Evolutionary conservation across 2,113 vertebrate species (phyloP).

Genomic region (Ancistrus triradiatus): DNA sequence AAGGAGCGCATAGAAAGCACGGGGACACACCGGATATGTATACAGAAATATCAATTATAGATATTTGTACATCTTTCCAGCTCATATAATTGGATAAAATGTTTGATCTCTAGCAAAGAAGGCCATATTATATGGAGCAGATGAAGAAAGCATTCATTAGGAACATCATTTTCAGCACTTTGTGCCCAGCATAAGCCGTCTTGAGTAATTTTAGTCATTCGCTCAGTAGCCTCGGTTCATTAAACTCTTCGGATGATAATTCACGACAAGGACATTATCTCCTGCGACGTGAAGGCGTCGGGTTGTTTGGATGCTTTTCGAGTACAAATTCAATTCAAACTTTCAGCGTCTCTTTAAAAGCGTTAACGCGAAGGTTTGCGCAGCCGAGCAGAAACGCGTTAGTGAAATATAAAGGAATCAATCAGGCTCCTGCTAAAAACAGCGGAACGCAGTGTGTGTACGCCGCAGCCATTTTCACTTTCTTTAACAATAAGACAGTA

Average conservation of each 20-base stretch:
- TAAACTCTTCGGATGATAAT: slow-evolving; percentile 50
- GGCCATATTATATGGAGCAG: no score
- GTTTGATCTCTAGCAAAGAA: no score
- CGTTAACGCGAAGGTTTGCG: slow-evolving; percentile 55
- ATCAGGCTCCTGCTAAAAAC: slow-evolving; percentile 43
- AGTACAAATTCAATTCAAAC: slow-evolving; percentile 63
- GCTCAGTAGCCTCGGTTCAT: slow-evolving; percentile 47
- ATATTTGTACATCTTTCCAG: no score
- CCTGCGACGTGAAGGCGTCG: slow-evolving; percentile 44
- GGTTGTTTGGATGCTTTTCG: slow-evolving; percentile 60
- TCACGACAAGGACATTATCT: slow-evolving; percentile 52
- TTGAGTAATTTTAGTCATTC: slow-evolving; percentile 46
- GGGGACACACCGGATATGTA: no score
- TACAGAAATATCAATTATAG: no score
- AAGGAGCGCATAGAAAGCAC: no score
- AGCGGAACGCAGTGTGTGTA: neutral
- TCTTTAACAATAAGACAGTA: slow-evolving; percentile 11
- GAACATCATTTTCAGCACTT: slow-evolving; percentile 15
- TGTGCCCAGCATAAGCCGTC: slow-evolving; percentile 19
- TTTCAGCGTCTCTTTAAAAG: slow-evolving; percentile 52
- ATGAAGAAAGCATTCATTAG: slow-evolving; percentile 7
- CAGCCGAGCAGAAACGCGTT: slow-evolving; percentile 55
- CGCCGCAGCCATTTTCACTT: slow-evolving; percentile 14
- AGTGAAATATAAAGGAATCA: slow-evolving; percentile 59
- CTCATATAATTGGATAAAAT: no score